These are phyloP conservation scores for Mimas tiliae DNA, from an alignment of 2,888 invertebrate species.

Conservation along the genomic window DNA sequence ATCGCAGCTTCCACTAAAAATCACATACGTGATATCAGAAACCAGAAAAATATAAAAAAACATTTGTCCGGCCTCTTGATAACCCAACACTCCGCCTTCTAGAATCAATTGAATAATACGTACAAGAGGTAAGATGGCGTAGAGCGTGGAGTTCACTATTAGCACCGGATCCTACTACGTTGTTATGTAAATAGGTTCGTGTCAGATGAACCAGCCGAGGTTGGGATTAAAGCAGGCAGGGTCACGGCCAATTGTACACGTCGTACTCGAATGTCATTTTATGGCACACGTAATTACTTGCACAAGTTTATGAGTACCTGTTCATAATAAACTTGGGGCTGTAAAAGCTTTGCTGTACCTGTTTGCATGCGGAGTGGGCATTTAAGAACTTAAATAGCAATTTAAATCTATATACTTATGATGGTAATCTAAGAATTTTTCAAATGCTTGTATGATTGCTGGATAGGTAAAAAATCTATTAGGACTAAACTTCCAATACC, in stretches of 20 bases:
- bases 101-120: slow-evolving; percentile 77
- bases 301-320: slow-evolving; percentile 15
- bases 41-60: slow-evolving; percentile 28
- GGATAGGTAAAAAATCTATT: not conserved
- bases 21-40: slow-evolving; percentile 3
- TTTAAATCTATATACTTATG: not conserved
- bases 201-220: slow-evolving; percentile 44
- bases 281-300: slow-evolving; percentile 32
- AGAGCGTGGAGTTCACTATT: slow-evolving; percentile 57
- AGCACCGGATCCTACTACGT: slow-evolving; percentile 53
- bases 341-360: slow-evolving; percentile 9
- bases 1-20: not conserved
- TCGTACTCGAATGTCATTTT: slow-evolving; percentile 43
- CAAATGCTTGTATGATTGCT: not conserved
- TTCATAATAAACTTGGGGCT: not conserved
- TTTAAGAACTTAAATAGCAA: slow-evolving; percentile 1
- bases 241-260: slow-evolving; percentile 55
- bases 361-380: not conserved
- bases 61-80: slow-evolving; percentile 18
- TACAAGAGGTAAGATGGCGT: slow-evolving; percentile 52
- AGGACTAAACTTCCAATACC: slow-evolving; percentile 10
- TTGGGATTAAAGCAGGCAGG: slow-evolving; percentile 39
- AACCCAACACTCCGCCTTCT: slow-evolving; percentile 30
- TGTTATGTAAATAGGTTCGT: slow-evolving; percentile 70
- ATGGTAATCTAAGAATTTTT: not conserved